A percentile compares a stretch with the other conserved stretches of the same genome.
phyloP scores from a whole-genome alignment of 2,113 vertebrate species.

The Daphoenositta chrysoptera region DNA sequence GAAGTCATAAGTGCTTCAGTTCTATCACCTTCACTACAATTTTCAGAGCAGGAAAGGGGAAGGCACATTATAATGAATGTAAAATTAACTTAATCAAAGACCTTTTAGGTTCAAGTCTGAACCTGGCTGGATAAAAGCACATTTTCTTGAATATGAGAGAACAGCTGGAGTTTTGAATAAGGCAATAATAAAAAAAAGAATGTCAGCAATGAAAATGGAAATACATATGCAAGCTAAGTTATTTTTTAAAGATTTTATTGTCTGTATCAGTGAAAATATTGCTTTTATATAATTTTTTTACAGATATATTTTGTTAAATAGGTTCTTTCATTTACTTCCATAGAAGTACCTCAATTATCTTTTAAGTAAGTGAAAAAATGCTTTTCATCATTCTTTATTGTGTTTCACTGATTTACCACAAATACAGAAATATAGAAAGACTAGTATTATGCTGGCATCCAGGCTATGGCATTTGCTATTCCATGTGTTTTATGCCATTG shows the following conservation, averaged over 20 bases:
- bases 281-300: background rate
- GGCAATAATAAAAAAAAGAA: background rate
- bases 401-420: background rate
- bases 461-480: slow-evolving; percentile 49
- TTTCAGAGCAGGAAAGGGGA: background rate
- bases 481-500: slow-evolving; percentile 57
- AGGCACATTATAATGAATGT: background rate
- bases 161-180: background rate
- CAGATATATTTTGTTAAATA: background rate
- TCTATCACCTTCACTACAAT: background rate
- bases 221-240: background rate
- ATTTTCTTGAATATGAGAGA: background rate
- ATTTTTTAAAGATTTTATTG: background rate
- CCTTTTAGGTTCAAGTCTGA: background rate
- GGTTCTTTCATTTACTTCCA: background rate
- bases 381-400: background rate
- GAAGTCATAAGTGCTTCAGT: background rate
- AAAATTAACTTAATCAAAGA: background rate
- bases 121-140: background rate
- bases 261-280: background rate
- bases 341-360: background rate
- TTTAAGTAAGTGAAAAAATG: background rate
- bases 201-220: background rate
- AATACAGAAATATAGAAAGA: background rate
- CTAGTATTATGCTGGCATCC: background rate